Base-by-base conservation (phyloP, 2,888 invertebrate genomes). In the Netelia fuscicornis region DNA sequence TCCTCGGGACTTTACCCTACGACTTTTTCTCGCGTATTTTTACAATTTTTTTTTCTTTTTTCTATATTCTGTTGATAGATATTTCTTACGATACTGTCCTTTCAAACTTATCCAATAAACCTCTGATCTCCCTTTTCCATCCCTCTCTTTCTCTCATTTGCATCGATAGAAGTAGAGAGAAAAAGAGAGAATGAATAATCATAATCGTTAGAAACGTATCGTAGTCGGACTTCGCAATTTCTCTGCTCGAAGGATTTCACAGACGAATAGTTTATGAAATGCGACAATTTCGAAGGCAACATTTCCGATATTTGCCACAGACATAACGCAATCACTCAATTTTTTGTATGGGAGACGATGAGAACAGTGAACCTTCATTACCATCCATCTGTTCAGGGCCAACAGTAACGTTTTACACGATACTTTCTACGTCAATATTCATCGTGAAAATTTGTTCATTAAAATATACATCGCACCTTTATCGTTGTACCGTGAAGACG, bases 41-140 rank as follows among this genome's bases (percentile, higher is more conserved):
- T 67, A 67, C 62, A 62, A 2, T 25, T 25, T 65, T 68, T 80
- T 75, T 76, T 58, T 30, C 0, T 30, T 30, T 30, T 30, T 5
- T 30, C 30, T 30, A 30, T 30, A 83, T 80, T 75, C 65, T 37
- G 62, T 75, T 65, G 65, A 60, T 68, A 65, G 58, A 65, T 52
- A 80, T 71, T 84, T 52, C 48, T 42, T 30, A 52, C 23, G 11
- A 37, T 17, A 17, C 56, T 44, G 17, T 23, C n/a, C 58, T 76
- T 65, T 17, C 62, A 30, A 84, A 81, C 71, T 84, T 80, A 81
- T 81, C 75, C 71, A 75, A 83, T 83, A 75, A 79, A 79, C 68
- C 74, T 70, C 48, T 44, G 56, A 20, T 60, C 13, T 13, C n/a
- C 42, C 25, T 54, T 42, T 25, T 56, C 25, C 72, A 23, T 37